Base-by-base conservation (phyloP, 1,140 invertebrate genomes). In the Steinernema khuongi region DNA sequence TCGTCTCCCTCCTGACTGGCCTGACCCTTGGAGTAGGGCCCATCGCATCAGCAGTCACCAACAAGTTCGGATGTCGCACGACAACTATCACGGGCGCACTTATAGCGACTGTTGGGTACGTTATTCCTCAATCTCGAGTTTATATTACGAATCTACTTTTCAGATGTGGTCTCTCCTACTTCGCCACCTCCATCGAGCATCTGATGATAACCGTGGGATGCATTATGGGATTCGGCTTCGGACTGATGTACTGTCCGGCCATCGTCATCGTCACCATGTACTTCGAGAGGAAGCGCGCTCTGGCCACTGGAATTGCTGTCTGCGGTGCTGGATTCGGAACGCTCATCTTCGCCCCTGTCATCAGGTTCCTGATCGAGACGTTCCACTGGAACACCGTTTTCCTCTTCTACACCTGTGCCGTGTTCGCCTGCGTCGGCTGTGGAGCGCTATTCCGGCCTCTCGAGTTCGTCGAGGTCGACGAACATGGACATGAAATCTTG, bases 261-360 rank as follows among this genome's bases (percentile, higher is more conserved):
- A 92, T 95, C 44, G 90, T 96, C 77, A 91, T 92, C 4, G 91
- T 93, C 1, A 93, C 93, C 18, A 94, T 93, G 88, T 96, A 95
- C 88, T 96, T 96, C 86, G 93, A 95, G 86, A 91, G 90, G 87
- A 92, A 91, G 89, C 87, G 93, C 67, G 92, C 92, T 0, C 87
- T 95, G 70, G 93, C 94, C 0, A 94, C 93, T 0, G 93, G 93
- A 18, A 90, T 95, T 33, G 92, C 92, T 0, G 91, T 94, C 0
- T 96, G 93, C 84, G 94, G 94, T 7, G 94, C 94, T 0, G 94
- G 94, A 19, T 92, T 96, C 29, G 90, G 90, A 1, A 92, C 91
- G 11, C 93, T 95, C 83, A 84, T 92, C 0, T 92, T 74, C 90
- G 85, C 86, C 0, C 87, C 87, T 0, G 77, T 89, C 26, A 81